phyloP scores from a whole-genome alignment of 2,888 invertebrate species.

The Cantharis lateralis region DNA sequence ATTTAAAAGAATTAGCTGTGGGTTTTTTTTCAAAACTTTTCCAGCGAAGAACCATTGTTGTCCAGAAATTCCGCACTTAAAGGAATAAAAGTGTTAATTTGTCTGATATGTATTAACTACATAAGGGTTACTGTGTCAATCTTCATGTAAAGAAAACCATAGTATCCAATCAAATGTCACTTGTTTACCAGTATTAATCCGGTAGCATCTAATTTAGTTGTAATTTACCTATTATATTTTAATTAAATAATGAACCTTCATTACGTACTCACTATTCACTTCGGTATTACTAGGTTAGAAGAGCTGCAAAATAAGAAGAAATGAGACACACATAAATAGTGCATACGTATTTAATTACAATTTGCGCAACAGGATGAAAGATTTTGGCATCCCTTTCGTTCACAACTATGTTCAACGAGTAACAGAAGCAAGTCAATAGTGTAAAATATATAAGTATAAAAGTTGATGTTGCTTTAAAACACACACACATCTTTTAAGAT shows the following conservation, averaged over 20 bases:
- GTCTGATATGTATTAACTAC: not conserved
- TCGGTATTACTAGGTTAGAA: conserved; percentile 22
- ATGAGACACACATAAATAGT: conserved; percentile 21
- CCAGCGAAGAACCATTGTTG: too few relatives aligned
- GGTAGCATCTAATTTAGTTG: conserved; percentile 30
- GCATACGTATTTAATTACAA: conserved; percentile 18
- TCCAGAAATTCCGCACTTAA: not conserved
- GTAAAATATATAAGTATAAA: not conserved
- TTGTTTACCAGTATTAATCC: conserved; percentile 26
- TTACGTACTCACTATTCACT: conserved; percentile 20
- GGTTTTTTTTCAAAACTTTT: too few relatives aligned
- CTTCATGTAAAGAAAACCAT: conserved; percentile 17
- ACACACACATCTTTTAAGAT: not conserved
- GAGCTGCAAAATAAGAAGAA: conserved; percentile 15
- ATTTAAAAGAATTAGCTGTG: too few relatives aligned
- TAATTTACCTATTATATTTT: conserved; percentile 31
- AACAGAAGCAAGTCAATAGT: conserved; percentile 1
- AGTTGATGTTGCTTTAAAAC: not conserved
- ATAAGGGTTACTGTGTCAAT: conserved; percentile 16
- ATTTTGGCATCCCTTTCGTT: conserved; percentile 18
- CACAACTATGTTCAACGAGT: conserved; percentile 15
- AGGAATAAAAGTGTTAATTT: not conserved
- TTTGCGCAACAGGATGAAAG: conserved; percentile 27
- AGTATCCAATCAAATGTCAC: conserved; percentile 19
- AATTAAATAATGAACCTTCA: conserved; percentile 31